phyloP scores from a whole-genome alignment of 2,113 vertebrate species.

The Chiloscyllium plagiosum region DNA sequence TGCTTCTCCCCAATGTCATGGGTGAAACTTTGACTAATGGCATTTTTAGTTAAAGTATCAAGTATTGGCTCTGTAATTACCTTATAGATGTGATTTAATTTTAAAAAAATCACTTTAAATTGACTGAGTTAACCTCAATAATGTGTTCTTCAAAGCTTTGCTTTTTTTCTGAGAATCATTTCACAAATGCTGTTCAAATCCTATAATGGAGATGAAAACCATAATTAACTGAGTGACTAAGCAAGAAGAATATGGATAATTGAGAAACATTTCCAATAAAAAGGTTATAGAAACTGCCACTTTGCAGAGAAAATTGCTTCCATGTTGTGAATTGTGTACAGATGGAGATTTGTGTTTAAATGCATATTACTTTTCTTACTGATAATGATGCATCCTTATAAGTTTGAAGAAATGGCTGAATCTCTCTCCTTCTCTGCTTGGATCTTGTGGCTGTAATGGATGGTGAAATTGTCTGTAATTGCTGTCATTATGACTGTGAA shows the following conservation, averaged over 20 bases:
- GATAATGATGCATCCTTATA: not conserved
- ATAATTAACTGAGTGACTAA: not conserved
- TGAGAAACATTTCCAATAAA: not conserved
- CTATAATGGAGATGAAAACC: not conserved
- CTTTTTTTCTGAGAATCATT: not conserved
- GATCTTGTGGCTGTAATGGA: too few relatives aligned
- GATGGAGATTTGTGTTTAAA: not conserved
- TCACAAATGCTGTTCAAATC: not conserved
- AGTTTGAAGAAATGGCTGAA: not conserved
- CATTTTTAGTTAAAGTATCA: not conserved
- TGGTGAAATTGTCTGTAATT: not conserved
- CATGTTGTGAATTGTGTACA: not conserved
- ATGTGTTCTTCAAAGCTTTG: not conserved
- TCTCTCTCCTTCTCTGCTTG: not conserved
- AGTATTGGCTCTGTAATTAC: not conserved
- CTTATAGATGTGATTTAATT: not conserved
- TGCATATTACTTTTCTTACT: not conserved
- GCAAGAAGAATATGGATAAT: not conserved
- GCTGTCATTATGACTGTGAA: not conserved
- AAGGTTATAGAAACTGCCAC: not conserved
- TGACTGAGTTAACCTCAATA: not conserved
- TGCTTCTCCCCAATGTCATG: not conserved
- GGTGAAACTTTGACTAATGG: not conserved
- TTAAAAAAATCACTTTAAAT: not conserved
- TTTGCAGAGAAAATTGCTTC: not conserved